These are phyloP conservation scores for Syngnathus scovelli DNA, from an alignment of 2,113 vertebrate species.

Conservation along the genomic window DNA sequence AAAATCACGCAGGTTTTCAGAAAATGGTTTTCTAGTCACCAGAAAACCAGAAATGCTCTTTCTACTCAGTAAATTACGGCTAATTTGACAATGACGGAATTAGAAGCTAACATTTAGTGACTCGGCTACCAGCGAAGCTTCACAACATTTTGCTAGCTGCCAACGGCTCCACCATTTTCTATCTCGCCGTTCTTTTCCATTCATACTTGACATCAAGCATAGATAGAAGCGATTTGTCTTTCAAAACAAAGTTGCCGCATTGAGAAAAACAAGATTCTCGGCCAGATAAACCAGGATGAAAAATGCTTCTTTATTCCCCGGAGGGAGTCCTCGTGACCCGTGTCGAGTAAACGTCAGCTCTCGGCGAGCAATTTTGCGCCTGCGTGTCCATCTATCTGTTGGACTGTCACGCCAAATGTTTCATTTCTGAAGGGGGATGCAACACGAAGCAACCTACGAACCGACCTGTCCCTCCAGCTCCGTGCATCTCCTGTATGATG, in stretches of 20 bases:
- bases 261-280: conserved; percentile 4
- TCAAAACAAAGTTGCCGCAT: conserved; percentile 14
- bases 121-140: not conserved
- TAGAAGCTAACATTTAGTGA: not conserved
- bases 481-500: conserved; percentile 16
- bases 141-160: not conserved
- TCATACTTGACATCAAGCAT: not conserved
- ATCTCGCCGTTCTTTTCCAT: not conserved
- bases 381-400: conserved; percentile 44
- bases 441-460: conserved; percentile 11
- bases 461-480: conserved; percentile 31
- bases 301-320: conserved; percentile 37
- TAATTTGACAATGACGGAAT: too few species aligned
- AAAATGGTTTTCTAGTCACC: too few species aligned
- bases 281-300: conserved; percentile 20
- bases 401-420: conserved; percentile 55
- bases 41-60: too few species aligned
- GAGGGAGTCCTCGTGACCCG: conserved; percentile 18
- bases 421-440: conserved; percentile 23
- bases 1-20: not conserved
- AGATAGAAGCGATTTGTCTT: conserved; percentile 11
- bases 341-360: conserved; percentile 37
- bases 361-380: conserved; percentile 35
- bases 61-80: too few species aligned
- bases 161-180: not conserved